Conservation (phyloP, 1,140 invertebrate species). For the Drosophila pandora region DNA sequence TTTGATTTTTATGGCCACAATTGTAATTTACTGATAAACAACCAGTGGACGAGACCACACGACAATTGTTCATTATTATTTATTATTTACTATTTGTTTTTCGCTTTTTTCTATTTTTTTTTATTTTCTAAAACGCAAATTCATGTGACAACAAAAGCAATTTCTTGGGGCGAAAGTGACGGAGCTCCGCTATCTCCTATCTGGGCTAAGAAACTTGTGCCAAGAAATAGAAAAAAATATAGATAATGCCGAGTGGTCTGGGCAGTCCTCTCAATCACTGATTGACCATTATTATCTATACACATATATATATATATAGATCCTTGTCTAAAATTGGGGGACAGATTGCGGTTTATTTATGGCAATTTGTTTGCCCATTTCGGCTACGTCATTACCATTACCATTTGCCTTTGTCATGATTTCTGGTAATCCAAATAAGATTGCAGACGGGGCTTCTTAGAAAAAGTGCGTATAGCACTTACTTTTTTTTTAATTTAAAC, state of each 20-base stretch:
- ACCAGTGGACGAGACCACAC: not conserved
- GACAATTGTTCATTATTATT: slow-evolving; percentile 18
- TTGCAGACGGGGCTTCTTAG: not conserved
- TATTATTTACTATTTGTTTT: slow-evolving; percentile 16
- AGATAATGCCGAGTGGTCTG: slow-evolving; percentile 17
- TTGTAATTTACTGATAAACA: slow-evolving; percentile 25
- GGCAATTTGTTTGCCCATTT: slow-evolving; percentile 35
- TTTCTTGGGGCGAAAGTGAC: slow-evolving; percentile 28
- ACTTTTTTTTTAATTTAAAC: no score
- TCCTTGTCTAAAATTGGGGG: slow-evolving; percentile 20
- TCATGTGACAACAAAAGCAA: slow-evolving; percentile 30
- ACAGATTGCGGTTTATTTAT: slow-evolving; percentile 26
- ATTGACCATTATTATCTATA: slow-evolving; percentile 27
- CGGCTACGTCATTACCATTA: slow-evolving; percentile 25
- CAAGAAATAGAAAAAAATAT: not conserved
- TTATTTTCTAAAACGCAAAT: slow-evolving; percentile 33
- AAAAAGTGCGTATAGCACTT: no score
- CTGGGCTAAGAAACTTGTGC: slow-evolving; percentile 15
- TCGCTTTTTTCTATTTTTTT: not conserved
- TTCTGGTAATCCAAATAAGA: slow-evolving; percentile 10
- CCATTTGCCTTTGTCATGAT: slow-evolving; percentile 22
- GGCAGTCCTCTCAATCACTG: slow-evolving; percentile 24
- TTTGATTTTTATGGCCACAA: slow-evolving; percentile 18
- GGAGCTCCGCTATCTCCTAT: slow-evolving; percentile 12
- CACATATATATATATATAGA: slow-evolving; percentile 10